Conservation (phyloP, 2,888 invertebrate genomes). For the Nomada hirtipes region DNA sequence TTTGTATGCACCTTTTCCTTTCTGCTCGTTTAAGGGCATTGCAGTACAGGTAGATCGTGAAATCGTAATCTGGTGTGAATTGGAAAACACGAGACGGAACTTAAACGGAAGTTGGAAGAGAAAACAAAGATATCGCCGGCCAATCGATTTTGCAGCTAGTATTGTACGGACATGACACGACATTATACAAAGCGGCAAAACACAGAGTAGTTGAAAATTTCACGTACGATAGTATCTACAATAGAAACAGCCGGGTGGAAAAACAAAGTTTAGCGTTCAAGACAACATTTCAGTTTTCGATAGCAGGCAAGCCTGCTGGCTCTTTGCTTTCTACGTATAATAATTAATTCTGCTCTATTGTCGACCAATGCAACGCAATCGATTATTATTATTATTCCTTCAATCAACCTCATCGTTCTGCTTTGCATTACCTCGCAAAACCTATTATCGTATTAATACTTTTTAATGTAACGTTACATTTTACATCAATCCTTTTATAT, state of each 20-base stretch:
- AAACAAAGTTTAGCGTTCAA: constrained; percentile 19
- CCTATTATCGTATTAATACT: constrained; percentile 50
- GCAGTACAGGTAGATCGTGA: constrained; percentile 31
- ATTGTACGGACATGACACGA: constrained; percentile 11
- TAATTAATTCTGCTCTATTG: constrained; percentile 74
- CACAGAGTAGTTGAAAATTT: constrained; percentile 34
- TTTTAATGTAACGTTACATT: constrained; percentile 57
- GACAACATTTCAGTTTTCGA: constrained; percentile 6
- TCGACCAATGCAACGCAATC: constrained; percentile 76
- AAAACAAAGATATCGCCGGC: background rate
- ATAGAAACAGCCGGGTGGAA: constrained; percentile 4
- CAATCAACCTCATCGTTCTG: constrained; percentile 42
- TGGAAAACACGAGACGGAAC: constrained; percentile 6
- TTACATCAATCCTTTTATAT: constrained; percentile 46
- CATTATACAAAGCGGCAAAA: constrained; percentile 60
- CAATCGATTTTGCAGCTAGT: constrained; percentile 5
- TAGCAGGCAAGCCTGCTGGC: background rate
- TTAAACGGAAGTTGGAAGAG: background rate
- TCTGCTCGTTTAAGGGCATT: constrained; percentile 33
- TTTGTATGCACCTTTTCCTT: constrained; percentile 11
- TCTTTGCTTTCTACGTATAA: constrained; percentile 6
- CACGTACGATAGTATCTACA: background rate
- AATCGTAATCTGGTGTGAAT: constrained; percentile 1
- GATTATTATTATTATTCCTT: constrained; percentile 58
- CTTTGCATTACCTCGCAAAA: constrained; percentile 28